Base-by-base conservation (phyloP, 2,888 invertebrate species). In the Teleogryllus oceanicus region DNA sequence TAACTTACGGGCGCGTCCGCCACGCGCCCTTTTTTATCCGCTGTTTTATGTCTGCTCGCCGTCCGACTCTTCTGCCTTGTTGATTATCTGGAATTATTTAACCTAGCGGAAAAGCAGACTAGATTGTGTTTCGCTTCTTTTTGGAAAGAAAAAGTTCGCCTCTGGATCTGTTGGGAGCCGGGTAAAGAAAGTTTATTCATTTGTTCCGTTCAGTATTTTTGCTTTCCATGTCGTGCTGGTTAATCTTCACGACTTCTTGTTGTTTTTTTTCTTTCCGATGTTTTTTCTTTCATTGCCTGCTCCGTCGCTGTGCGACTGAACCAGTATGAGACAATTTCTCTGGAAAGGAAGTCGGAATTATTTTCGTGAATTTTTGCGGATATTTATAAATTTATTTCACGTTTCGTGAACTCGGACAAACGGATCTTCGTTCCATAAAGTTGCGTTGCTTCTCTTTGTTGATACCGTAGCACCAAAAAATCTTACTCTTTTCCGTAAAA, bases 1-100 rank as follows among this genome's bases (percentile, higher is more conserved):
- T 37, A 37, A 37, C 37, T 62, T 11, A n/a, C n/a, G 62, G 62
- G 5, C 16, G 16, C 62, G 62, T 1, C 13, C 62, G 62, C 3
- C 62, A n/a, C 62, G 62, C 62, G 13, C 16, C 62, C 62, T 62
- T 62, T 62, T 62, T 62, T 62, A 62, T 62, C 62, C 62, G 62
- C 62, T 62, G 62, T 62, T 62, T 62, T 62, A 62, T 62, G 62
- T 62, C 62, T 62, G 62, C n/a, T 62, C 62, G 62, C 62, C 62
- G 62, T 62, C 62, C 62, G 62, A 13, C 62, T 62, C 62, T 62
- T 62, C 62, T 62, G 62, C 62, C 62, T 62, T 62, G 62, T 62
- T 62, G 62, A 62, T 62, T 62, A 62, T 62, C 62, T 62, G 62
- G 62, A 62, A 62, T 62, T 62, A 62, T 62, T 62, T 62, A 62